Percentiles rank a stretch among this genome's conserved stretches.
Conservation (phyloP, 1,140 invertebrate species). For the Papilio xuthus region DNA sequence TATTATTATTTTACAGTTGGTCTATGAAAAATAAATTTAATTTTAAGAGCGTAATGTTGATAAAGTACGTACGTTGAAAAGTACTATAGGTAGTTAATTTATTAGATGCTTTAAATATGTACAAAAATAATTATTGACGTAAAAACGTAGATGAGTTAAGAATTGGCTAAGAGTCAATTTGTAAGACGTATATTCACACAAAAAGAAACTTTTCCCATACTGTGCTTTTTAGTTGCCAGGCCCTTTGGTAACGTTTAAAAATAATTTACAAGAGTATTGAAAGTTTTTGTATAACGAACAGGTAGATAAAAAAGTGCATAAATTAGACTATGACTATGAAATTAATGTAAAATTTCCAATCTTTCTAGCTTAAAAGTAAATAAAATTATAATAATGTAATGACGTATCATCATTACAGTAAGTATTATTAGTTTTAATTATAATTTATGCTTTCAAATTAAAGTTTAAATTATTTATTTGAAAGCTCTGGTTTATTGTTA, state of each 20-base stretch:
- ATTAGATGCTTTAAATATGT: no score
- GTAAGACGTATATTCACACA: neutral
- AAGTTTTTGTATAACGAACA: neutral
- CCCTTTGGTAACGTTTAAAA: slow-evolving; percentile 19
- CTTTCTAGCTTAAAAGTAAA: neutral
- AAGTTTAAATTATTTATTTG: no score
- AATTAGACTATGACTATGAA: neutral
- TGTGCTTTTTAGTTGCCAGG: neutral
- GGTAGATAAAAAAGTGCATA: neutral
- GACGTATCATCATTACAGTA: neutral
- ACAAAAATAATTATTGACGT: neutral
- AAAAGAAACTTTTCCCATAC: neutral
- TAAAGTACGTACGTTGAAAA: no score
- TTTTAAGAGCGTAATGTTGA: no score
- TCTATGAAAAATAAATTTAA: no score
- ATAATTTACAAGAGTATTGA: neutral
- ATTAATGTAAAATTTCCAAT: neutral
- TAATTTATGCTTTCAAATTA: no score
- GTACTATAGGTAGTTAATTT: no score
- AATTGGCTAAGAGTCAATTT: slow-evolving; percentile 9
- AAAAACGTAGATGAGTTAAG: neutral
- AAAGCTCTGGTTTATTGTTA: slow-evolving; percentile 1
- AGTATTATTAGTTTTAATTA: neutral
- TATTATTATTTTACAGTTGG: neutral
- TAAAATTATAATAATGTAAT: neutral